Evolutionary conservation across 2,797 vertebrate species (phyloP).

Genomic region (Bryconaethiops microstoma): DNA sequence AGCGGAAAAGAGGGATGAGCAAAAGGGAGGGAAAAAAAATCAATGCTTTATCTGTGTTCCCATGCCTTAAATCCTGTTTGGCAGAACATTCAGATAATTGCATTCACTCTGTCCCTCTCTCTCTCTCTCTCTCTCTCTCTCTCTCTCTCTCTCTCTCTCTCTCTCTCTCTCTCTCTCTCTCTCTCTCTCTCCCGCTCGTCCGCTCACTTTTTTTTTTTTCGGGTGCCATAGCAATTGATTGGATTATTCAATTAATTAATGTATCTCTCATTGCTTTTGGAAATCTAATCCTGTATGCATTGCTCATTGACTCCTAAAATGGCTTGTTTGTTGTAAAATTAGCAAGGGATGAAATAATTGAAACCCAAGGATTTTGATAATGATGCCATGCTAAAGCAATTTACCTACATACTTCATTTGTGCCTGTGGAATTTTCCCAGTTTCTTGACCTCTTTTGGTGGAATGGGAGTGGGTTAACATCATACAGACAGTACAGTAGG

Average conservation of each 20-base stretch:
- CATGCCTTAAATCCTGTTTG: slow-evolving; percentile 60
- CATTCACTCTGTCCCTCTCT: slow-evolving; percentile 25
- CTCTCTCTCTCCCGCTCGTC: slow-evolving; percentile 11
- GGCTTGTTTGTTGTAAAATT: slow-evolving; percentile 38
- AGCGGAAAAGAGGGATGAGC: slow-evolving; percentile 30
- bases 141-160: slow-evolving; percentile 27
- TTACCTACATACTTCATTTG: neutral
- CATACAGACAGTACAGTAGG: neutral
- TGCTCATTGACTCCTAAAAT: slow-evolving; percentile 42
- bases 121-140: slow-evolving; percentile 26
- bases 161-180: slow-evolving; percentile 5
- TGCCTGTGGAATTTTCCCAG: neutral
- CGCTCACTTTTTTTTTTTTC: neutral
- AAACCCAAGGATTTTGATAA: neutral
- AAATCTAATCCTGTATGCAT: slow-evolving; percentile 45
- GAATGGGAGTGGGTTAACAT: neutral
- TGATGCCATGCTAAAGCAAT: neutral
- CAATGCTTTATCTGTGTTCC: slow-evolving; percentile 57
- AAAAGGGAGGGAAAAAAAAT: slow-evolving; percentile 29
- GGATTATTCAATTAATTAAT: slow-evolving; percentile 59
- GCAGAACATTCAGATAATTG: slow-evolving; percentile 60
- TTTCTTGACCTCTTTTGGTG: neutral
- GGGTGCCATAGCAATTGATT: slow-evolving; percentile 49
- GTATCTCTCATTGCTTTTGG: slow-evolving; percentile 47
- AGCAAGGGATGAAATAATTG: slow-evolving; percentile 17